Evolutionary conservation across 2,113 vertebrate species (phyloP), one percentile per base, ranked within the genome.

Genomic region (Columba livia): DNA sequence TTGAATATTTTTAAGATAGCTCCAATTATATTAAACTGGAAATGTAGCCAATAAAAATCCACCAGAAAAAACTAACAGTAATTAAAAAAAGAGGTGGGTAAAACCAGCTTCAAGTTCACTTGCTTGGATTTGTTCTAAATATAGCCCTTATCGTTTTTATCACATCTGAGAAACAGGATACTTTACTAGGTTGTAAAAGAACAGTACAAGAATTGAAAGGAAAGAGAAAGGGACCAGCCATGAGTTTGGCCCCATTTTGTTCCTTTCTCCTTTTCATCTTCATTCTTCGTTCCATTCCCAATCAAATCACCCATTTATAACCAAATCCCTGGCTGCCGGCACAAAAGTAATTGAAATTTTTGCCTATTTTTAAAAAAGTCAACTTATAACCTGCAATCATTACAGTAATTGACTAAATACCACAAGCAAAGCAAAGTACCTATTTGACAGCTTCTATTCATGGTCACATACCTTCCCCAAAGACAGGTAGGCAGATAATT

Each of bases 401-500:
- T 94, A 57, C 18, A 91, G 94, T 86, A 96, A 97, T 90, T 95
- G 95, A 97, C 97, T 97, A 98, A 98, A 74, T 89, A 94, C 91
- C 95, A 94, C 88, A 96, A 97, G 94, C 56, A 96, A 98, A 97
- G 96, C 88, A 91, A 95, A 96, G 94, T 80, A 87, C 88, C 78
- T 96, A 50, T 97, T 93, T 88, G 93, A 96, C 89, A 84, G 95
- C 53, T 91, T 73, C 96, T 66, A 85, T 97, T 97, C 95, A 73
- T 17, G 56, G 92, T 61, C 96, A 71, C 89, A 93, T 78, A 75
- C 84, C 94, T 93, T 97, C 96, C 97, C 97, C 51, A 34, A 96
- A 98, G 97, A 97, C 97, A 98, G 97, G 96, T 96, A 97, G 97
- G 90, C 95, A 92, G 89, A 94, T 97, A 97, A 98, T 98, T 97